Base-by-base conservation (phyloP, 2,113 vertebrate species). In the Trogon surrucura region DNA sequence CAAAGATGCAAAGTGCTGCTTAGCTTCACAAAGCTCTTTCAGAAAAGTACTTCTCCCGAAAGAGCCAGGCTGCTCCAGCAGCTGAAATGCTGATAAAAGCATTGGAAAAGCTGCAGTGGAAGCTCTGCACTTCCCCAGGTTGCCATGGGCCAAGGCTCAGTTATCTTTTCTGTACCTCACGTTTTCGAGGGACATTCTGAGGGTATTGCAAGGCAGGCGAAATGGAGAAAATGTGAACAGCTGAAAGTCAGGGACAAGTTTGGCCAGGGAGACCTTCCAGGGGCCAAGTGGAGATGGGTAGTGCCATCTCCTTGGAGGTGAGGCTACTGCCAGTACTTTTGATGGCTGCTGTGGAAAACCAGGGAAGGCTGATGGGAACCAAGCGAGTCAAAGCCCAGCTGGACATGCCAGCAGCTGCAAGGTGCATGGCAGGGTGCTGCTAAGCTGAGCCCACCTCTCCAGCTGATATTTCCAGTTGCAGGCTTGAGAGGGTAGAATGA, bases 351-450 rank as follows among this genome's bases (percentile, higher is more conserved):
- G 9, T 41, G 66, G 30, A 73, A 57, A 94, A 73, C 13, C 3
- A 1, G 27, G 34, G 32, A 74, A 66, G 16, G 16, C 26, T 71
- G 47, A 58, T 10, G n/a, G 44, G 65, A 85, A 32, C 32, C 0
- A 0, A 77, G 30, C 5, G 77, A 17, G 21, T 73, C 69, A 85
- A 45, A 82, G n/a, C 45, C 58, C 45, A 57, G 45, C 22, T 65
- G 27, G 51, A 38, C n/a, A 20, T 77, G 16, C 13, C 18, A 32
- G 17, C 2, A 1, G 22, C 50, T 58, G 25, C 36, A 60, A 77
- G 27, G 32, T 18, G 11, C 25, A 9, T 14, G 12, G 36, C 62
- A 57, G 0, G 0, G 8, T 44, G 32, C 16, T 34, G 47, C 51
- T 74, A 45, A 67, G 14, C 25, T 1, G 2, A 74, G 17, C 50